Percentiles rank a stretch among this genome's conserved stretches.
phyloP scores from a whole-genome alignment of 2,113 vertebrate genomes.

The Choloepus hoffmanni region DNA sequence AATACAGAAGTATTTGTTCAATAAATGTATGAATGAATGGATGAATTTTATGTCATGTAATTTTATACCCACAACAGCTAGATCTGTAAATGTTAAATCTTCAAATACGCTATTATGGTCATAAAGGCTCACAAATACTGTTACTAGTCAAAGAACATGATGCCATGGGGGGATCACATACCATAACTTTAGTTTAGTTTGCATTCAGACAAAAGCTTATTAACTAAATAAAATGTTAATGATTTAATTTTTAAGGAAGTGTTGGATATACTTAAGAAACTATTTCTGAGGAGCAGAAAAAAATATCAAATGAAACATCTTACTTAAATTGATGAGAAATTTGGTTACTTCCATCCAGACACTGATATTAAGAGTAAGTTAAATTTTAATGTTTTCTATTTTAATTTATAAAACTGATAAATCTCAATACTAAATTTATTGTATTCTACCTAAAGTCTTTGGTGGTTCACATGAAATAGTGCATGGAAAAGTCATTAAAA shows the following conservation, averaged over 20 bases:
- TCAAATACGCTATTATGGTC: background rate
- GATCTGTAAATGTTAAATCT: background rate
- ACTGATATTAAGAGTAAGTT: background rate
- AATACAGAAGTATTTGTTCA: background rate
- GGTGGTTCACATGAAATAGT: background rate
- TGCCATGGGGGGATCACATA: background rate
- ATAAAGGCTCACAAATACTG: background rate
- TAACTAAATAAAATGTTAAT: background rate
- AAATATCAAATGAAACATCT: background rate
- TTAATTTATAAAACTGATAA: background rate
- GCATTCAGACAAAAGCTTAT: background rate
- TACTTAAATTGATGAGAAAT: background rate
- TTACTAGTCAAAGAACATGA: background rate
- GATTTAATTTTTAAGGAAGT: background rate
- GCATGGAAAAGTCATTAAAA: background rate
- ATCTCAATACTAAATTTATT: background rate
- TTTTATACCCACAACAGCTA: background rate
- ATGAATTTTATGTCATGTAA: background rate
- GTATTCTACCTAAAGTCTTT: background rate
- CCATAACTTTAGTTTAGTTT: background rate
- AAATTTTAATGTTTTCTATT: background rate
- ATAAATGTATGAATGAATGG: background rate
- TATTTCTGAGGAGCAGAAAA: background rate
- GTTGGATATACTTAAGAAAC: background rate
- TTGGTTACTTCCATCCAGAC: background rate